Evolutionary conservation across 2,888 invertebrate genomes (phyloP).

Genomic region (Tenthredo notha): DNA sequence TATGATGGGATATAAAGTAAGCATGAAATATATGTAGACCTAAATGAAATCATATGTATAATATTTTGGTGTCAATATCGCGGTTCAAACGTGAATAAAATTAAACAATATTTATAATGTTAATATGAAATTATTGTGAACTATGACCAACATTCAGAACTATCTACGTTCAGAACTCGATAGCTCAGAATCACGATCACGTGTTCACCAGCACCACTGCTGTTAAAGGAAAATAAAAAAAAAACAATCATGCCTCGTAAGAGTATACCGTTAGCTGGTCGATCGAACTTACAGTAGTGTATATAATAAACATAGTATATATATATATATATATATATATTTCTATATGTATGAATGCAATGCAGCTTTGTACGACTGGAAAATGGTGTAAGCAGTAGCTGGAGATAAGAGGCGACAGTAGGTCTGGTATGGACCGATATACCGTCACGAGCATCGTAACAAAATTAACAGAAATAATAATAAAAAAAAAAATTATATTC

Average conservation of each 20-base stretch:
- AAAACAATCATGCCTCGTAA: conserved; percentile 16
- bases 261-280: conserved; percentile 40
- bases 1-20: background rate
- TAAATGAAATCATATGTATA: background rate
- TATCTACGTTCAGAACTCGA: background rate
- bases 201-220: background rate
- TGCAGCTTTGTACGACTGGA: background rate
- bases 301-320: background rate
- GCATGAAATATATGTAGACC: background rate
- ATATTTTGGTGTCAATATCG: background rate
- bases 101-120: background rate
- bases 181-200: conserved; percentile 27
- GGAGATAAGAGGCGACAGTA: conserved; percentile 65
- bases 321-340: background rate
- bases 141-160: conserved; percentile 10
- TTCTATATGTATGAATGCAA: background rate
- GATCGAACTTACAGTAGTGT: conserved; percentile 7
- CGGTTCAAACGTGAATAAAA: background rate
- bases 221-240: background rate
- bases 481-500: no score
- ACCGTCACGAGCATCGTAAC: background rate
- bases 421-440: conserved; percentile 59
- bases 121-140: background rate
- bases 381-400: conserved; percentile 17
- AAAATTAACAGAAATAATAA: background rate